Evolutionary conservation across 1,140 invertebrate species (phyloP), one percentile per base, ranked within the genome.

Genomic region (Solen grandis): DNA sequence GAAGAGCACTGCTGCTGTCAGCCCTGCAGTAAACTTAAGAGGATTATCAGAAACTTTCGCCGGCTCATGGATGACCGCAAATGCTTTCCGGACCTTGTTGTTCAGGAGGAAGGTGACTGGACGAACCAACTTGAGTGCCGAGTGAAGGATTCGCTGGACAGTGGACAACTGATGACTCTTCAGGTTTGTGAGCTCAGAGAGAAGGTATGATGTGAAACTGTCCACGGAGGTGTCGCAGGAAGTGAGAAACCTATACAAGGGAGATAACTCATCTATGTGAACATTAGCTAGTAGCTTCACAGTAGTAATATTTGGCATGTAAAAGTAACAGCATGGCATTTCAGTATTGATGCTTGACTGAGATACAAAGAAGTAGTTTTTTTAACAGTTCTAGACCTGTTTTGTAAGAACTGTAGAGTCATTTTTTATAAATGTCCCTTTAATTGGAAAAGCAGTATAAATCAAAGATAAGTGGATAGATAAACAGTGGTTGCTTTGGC

Each of bases 1-100:
- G 46, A 99, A 93, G 13, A 95, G 95, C 33, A 99, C 95, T 25
- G 96, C 96, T 38, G 97, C 94, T 31, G 98, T 95, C 0, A 99
- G 94, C 0, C 97, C 97, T 0, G 97, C 97, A 25, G 97, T 97
- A 88, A 99, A 98, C 91, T 98, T 97, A n/a, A 98, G 91, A 8
- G 96, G 95, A 68, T 94, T 95, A 90, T 99, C 97, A 22, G 95
- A 94, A 86, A 96, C 95, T 3, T 95, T 95, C 78, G 95, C 94
- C 13, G 97, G 97, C 88, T 98, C 97, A 63, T 96, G 93, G 63
- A 99, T 97, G 0, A 94, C 93, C 25, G 96, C 97, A 35, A 94
- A 94, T 86, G 96, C 96, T 73, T 88, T 88, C 0, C 87, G 72
- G 5, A 92, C 81, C 22, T 86, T 84, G 54, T 86, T 87, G 29